A percentile compares a stretch with the other conserved stretches of the same genome.
Conservation (phyloP, 1,140 invertebrate species). For the Drosophila sp. region DNA sequence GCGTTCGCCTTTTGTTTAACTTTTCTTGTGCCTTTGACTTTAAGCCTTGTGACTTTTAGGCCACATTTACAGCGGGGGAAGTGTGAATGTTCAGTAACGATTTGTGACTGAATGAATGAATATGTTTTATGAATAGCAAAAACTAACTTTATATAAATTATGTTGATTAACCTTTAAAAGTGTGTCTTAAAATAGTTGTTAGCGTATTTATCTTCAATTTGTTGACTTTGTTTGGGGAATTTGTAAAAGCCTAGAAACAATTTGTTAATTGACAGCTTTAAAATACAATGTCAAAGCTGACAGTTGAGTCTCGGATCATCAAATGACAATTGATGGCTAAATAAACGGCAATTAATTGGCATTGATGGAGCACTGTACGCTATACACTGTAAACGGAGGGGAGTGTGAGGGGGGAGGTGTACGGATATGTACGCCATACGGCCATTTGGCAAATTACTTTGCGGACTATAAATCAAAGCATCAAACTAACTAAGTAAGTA, state of each 20-base stretch:
- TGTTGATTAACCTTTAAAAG: not conserved
- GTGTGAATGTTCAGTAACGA: conserved; percentile 5
- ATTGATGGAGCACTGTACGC: conserved; percentile 61
- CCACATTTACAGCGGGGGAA: conserved; percentile 17
- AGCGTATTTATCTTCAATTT: not conserved
- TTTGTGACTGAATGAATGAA: not conserved
- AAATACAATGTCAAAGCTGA: conserved; percentile 31
- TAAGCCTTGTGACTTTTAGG: conserved; percentile 48
- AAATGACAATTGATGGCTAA: conserved; percentile 70
- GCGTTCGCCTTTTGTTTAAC: conserved; percentile 47
- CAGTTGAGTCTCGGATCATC: conserved; percentile 38
- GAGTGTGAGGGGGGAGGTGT: too few species aligned
- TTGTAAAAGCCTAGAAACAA: conserved; percentile 25
- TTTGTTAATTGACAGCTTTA: conserved; percentile 49
- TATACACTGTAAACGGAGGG: not conserved
- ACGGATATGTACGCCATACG: not conserved
- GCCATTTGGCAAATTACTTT: conserved; percentile 64
- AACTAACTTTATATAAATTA: not conserved
- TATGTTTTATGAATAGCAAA: not conserved
- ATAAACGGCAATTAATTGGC: conserved; percentile 76
- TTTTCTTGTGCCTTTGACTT: conserved; percentile 29
- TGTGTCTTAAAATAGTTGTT: not conserved
- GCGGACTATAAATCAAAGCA: conserved; percentile 71
- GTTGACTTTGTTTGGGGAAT: too few species aligned
- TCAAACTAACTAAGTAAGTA: conserved; percentile 23